Conservation (phyloP, 2,113 vertebrate species). For the Scomber scombrus region DNA sequence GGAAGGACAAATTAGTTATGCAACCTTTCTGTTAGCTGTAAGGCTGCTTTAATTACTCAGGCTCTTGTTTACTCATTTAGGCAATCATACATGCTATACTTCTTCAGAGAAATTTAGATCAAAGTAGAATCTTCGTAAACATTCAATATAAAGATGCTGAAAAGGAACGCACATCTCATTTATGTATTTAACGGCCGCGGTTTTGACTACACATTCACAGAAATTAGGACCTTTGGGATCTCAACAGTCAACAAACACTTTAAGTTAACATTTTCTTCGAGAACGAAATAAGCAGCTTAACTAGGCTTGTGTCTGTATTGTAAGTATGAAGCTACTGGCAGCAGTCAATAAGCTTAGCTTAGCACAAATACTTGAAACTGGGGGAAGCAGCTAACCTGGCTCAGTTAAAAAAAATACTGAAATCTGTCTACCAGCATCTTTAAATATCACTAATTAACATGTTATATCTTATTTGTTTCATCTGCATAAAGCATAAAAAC, state of each 20-base stretch:
- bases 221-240: not conserved
- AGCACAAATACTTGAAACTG: not conserved
- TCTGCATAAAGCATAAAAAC: too few species aligned
- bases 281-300: too few species aligned
- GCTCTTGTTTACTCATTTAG: conserved; percentile 39
- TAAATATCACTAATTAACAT: not conserved
- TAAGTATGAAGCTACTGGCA: not conserved
- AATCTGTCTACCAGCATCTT: not conserved
- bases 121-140: not conserved
- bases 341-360: not conserved
- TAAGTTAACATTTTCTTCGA: too few species aligned
- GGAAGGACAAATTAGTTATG: not conserved
- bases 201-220: not conserved
- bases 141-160: not conserved
- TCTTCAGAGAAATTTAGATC: conserved; percentile 7
- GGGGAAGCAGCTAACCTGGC: not conserved
- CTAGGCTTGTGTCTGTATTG: too few species aligned
- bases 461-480: too few species aligned
- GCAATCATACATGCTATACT: not conserved
- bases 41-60: conserved; percentile 30
- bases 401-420: too few species aligned
- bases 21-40: not conserved
- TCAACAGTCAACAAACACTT: too few species aligned
- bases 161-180: not conserved
- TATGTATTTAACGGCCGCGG: not conserved